Conservation (phyloP, 2,113 vertebrate species). For the Proterorhinus semilunaris region DNA sequence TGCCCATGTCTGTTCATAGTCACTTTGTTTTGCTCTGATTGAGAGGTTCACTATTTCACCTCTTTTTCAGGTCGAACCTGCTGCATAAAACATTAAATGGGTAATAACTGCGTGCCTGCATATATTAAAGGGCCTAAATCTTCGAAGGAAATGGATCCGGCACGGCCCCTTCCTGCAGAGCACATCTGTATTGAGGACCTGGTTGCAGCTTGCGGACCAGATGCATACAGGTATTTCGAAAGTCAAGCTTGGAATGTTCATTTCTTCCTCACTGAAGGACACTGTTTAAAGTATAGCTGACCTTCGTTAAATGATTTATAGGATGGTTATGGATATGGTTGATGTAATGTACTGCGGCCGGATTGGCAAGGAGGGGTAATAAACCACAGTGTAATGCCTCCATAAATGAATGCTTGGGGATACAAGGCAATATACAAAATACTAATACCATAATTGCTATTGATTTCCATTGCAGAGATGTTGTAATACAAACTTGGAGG, state of each 20-base stretch:
- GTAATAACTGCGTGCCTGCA: slow-evolving; percentile 1
- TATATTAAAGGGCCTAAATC: slow-evolving; percentile 2
- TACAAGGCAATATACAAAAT: not conserved
- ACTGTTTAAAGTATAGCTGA: slow-evolving; percentile 3
- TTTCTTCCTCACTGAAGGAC: not conserved
- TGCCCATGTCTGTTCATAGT: too few relatives aligned
- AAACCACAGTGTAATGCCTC: slow-evolving; percentile 6
- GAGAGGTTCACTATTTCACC: too few relatives aligned
- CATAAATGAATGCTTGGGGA: not conserved
- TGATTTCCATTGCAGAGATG: not conserved
- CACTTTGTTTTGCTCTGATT: too few relatives aligned
- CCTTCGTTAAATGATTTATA: slow-evolving; percentile 6
- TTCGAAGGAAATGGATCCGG: slow-evolving; percentile 4
- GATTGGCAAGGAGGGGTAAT: not conserved
- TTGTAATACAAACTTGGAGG: not conserved
- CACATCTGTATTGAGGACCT: not conserved
- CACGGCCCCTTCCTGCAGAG: slow-evolving; percentile 4
- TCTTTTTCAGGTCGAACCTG: not conserved
- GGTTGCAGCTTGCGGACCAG: not conserved
- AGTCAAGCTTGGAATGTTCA: not conserved
- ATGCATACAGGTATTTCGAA: slow-evolving; percentile 4
- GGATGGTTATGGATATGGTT: not conserved
- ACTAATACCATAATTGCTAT: slow-evolving; percentile 3
- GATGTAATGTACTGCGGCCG: not conserved
- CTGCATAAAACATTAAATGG: slow-evolving; percentile 4